Evolutionary conservation across 2,888 invertebrate species (phyloP).

Genomic region (Cetonia aurata): DNA sequence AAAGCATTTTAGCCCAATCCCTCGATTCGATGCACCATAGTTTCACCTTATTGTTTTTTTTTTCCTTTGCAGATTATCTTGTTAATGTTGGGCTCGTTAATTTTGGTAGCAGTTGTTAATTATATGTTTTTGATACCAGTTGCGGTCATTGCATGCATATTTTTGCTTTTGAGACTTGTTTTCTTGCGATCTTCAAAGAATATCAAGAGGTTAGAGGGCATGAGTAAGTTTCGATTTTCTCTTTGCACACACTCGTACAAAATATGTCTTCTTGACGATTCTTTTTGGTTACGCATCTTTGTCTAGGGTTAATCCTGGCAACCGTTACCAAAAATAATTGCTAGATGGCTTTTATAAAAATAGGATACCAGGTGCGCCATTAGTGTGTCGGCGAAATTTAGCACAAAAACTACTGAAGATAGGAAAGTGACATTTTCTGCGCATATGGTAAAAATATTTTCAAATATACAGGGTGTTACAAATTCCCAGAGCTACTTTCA

Average conservation of each 20-base stretch:
- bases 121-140: slow-evolving; percentile 67
- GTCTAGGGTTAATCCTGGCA: too few species aligned
- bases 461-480: too few species aligned
- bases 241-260: background rate
- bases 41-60: slow-evolving; percentile 8
- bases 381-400: too few species aligned
- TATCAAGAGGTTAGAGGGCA: slow-evolving; percentile 77
- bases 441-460: too few species aligned
- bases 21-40: slow-evolving; percentile 8
- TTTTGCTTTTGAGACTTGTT: slow-evolving; percentile 73
- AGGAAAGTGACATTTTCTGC: too few species aligned
- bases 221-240: slow-evolving; percentile 69
- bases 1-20: slow-evolving; percentile 1
- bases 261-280: too few species aligned
- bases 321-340: too few species aligned
- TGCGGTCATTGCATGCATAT: slow-evolving; percentile 71
- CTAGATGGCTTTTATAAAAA: too few species aligned
- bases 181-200: slow-evolving; percentile 79
- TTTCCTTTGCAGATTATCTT: slow-evolving; percentile 63
- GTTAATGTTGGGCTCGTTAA: slow-evolving; percentile 68
- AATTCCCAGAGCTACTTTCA: too few species aligned
- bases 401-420: too few species aligned
- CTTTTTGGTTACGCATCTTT: too few species aligned
- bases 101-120: slow-evolving; percentile 71
- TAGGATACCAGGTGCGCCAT: too few species aligned